Evolutionary conservation across 1,140 invertebrate genomes (phyloP), one percentile per base, ranked within the genome.

Genomic region (Bacillus rossius): DNA sequence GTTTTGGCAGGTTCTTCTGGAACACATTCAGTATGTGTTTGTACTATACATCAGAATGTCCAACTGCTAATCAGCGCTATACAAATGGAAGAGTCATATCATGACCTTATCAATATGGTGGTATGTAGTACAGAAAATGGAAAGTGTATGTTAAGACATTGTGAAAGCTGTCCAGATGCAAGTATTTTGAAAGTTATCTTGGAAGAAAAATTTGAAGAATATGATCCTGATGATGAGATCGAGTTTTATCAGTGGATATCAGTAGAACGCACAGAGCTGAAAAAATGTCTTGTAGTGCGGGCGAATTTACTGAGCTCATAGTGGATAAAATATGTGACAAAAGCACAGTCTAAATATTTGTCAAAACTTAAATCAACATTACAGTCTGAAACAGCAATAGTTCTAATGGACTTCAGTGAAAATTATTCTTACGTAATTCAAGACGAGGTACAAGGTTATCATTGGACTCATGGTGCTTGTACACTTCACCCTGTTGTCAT

Each of bases 361-460:
- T n/a, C 14, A 14, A 52, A 37, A 25, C 13, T 26, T 19, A 52
- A 52, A 50, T 20, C 26, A 26, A 14, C 29, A 7, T 52, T 5
- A 5, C 22, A 19, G 20, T 40, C 49, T 20, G 23, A 53, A 7
- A 45, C 23, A 51, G 41, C 60, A 13, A 37, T 65, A 17, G 20
- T 59, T n/a, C 25, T 55, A 8, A 38, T 61, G 42, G 61, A 66
- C 37, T 58, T 55, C 60, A 58, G 59, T 54, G 64, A 66, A 61
- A 61, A 65, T 45, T 66, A 63, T 43, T 62, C 57, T 17, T 67
- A 57, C 29, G 49, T 64, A 19, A 56, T 64, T 40, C 62, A 66
- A 57, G 62, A 67, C 60, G 64, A 54, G 17, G 57, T 58, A 34
- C 61, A 67, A 49, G 50, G 57, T 26, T 60, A 59, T 40, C 57